Evolutionary conservation across 2,888 invertebrate species (phyloP), one percentile per base, ranked within the genome.

Genomic region (Cephus sareptanus): DNA sequence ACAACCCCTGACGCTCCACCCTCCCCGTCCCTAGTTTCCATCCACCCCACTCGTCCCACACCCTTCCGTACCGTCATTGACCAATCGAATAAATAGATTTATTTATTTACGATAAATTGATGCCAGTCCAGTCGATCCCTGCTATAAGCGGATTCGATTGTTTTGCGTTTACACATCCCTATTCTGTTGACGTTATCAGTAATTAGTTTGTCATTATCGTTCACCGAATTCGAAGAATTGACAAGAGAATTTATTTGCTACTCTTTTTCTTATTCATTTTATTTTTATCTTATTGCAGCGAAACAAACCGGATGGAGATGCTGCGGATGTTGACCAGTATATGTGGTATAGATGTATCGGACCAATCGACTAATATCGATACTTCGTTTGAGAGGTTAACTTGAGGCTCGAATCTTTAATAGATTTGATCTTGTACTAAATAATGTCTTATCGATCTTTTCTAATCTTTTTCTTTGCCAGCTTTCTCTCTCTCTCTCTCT

Each of bases 91-190:
- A 88, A 89, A 89, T 87, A 88, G 88, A 89, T 89, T 89, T 89
- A 89, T 89, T 89, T 89, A 89, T 89, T 89, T 88, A 88, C 87
- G 87, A 87, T 88, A 87, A 89, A 89, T 88, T 89, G 88, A 89
- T 88, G 88, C 85, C 81, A 81, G 56, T 56, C 56, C 56, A 1
- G 56, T 34, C 71, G 31, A 31, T 71, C 33, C 12, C 71, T 56
- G 69, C 69, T 75, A 69, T 6, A 34, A 79, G 80, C 81, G 83
- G 84, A 87, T 87, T 87, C 86, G 86, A 89, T 88, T 86, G 88
- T 89, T 87, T 87, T 84, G 85, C 85, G 86, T 89, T 89, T 87
- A 86, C 87, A 85, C 84, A 85, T 37, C 70, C 76, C 70, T 73
- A 69, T 76, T 80, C 83, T 86, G 89, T 89, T 89, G 87, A 87